Base-by-base conservation (phyloP, 2,888 invertebrate genomes). In the Tinea semifulvella region DNA sequence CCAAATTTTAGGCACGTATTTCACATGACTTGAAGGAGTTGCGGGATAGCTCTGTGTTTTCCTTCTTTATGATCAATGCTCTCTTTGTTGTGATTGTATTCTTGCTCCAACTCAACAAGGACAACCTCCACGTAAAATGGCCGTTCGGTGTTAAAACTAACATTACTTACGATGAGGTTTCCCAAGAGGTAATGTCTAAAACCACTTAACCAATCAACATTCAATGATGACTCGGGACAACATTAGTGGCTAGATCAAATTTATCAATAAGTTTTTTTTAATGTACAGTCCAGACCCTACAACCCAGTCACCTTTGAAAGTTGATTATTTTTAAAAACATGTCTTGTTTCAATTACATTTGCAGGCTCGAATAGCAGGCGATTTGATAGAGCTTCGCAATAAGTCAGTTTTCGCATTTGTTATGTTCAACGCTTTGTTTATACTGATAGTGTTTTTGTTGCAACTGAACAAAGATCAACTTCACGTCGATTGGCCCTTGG, bases 401-500 rank as follows among this genome's bases (percentile, higher is more conserved):
- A 96, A 96, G 81, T 94, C 94, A 65, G 95, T 96, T 67, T 96
- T 96, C 82, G 94, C 94, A 71, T 97, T 98, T 89, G 92, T 98
- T 85, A 98, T 98, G 97, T 92, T 98, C 87, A 99, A 98, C 89
- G 94, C 97, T 79, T 89, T 98, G 71, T 98, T 98, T 89, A 95
- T 98, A 75, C 90, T 98, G 84, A 94, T 97, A 83, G 96, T 98
- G 69, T 95, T 98, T 85, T 91, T 98, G 81, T 91, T 99, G 75
- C 98, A 98, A 89, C 88, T 98, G 82, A 96, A 98, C 86, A 97
- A 97, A 89, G 95, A 96, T 85, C 93, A 94, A 84, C 89, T 98
- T 75, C 95, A 97, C 85, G 90, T 97, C 83, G 88, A 94, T 84
- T 97, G 97, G 97, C 97, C 96, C 70, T 88, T 95, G 70, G 94